Base-by-base conservation (phyloP, 1,140 invertebrate species). In the Tribolium castaneum region DNA sequence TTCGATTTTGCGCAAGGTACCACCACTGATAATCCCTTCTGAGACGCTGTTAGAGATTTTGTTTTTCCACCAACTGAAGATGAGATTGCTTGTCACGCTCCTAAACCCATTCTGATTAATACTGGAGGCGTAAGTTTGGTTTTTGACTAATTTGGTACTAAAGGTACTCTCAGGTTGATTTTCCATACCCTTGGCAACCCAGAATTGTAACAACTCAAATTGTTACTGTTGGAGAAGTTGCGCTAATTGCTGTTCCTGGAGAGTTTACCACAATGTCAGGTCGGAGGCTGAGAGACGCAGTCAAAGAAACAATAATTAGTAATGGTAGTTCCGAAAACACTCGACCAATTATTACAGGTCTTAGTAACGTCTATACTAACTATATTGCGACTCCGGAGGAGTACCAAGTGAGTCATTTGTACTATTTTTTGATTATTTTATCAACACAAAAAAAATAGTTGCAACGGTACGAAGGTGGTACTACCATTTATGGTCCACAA, bases 241-340 rank as follows among this genome's bases (percentile, higher is more conserved):
- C 94, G 10, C 87, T 97, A 7, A 94, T 93, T 4, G 94, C 92
- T 0, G 93, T 95, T 1, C 97, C 97, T 0, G 97, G 95, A 9
- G 97, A 98, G 88, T 96, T 98, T 86, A 98, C 96, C 13, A 98
- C 97, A 1, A 99, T 98, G 97, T 92, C 96, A 0, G 97, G 97
- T 0, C 90, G 97, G 66, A 89, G 97, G 70, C 86, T 97, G 71
- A 87, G 95, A 34, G 87, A 91, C 16, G 87, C 91, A 51, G 89
- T 97, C 1, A 88, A 89, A 80, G 85, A 88, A 2, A 86, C 88
- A 7, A 88, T 92, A 13, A 85, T 86, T 1, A 85, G 88, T 4
- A 89, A 86, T n/a, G 87, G 89, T 1, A 86, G 86, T 7, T 85
- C 75, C 16, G 76, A 82, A 3, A 80, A 83, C n/a, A 79, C 87